Conservation (phyloP, 64 coral and sea anemone species). For the Acropora tenuis region DNA sequence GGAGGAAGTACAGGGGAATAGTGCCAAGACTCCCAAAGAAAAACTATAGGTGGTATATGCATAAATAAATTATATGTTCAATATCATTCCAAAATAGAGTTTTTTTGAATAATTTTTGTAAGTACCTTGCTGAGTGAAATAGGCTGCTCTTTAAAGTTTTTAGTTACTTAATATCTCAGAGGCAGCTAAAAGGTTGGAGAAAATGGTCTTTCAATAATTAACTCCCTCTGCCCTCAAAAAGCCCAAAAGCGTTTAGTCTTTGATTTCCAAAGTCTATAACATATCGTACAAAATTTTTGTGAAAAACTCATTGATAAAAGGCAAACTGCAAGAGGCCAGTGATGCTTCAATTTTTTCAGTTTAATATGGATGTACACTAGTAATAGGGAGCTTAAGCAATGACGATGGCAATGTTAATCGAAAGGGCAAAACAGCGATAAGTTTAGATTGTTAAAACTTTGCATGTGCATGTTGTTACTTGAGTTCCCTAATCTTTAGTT, state of each 20-base stretch:
- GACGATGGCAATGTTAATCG: neutral
- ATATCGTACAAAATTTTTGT: neutral
- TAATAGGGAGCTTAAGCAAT: too few species aligned
- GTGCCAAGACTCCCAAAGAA: neutral
- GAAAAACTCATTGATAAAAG: neutral
- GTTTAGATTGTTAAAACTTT: neutral
- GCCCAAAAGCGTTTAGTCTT: neutral
- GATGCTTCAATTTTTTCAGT: neutral
- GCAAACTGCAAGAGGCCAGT: neutral
- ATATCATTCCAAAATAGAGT: neutral
- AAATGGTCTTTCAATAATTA: neutral
- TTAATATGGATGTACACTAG: neutral
- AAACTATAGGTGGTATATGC: neutral
- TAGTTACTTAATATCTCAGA: slow-evolving; percentile 2
- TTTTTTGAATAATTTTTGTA: neutral
- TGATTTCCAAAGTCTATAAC: slow-evolving; percentile 1
- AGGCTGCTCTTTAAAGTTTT: neutral
- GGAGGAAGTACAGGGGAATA: neutral
- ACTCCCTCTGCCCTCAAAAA: neutral
- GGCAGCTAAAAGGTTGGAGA: neutral
- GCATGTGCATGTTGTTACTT: neutral
- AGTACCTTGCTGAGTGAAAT: slow-evolving; percentile 1
- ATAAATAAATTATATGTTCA: slow-evolving; percentile 3
- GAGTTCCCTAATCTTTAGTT: too few species aligned
- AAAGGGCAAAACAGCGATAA: neutral